phyloP scores from a whole-genome alignment of 35 echinoderm and acorn worm species.

The Chiridota heheva region DNA sequence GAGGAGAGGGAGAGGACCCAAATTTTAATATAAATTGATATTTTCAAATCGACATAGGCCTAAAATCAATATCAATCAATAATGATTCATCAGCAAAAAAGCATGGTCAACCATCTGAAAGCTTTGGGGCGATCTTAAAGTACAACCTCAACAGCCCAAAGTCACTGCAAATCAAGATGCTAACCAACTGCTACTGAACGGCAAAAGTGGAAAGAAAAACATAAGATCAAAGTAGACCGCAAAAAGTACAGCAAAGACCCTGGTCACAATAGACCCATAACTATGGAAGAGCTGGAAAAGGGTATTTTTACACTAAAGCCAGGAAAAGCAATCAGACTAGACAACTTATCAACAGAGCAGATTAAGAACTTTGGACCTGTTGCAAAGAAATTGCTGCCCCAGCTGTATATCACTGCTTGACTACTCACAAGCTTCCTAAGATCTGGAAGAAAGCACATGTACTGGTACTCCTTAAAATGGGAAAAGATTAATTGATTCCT shows the following conservation, averaged over 20 bases:
- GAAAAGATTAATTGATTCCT: slow-evolving; percentile 26
- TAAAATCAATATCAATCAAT: too few species aligned
- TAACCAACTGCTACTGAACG: slow-evolving; percentile 1
- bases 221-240: slow-evolving; percentile 24
- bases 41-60: too few species aligned
- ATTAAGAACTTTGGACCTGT: slow-evolving; percentile 38
- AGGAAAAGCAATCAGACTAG: slow-evolving; percentile 24
- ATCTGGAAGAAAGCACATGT: slow-evolving; percentile 41
- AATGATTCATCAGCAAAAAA: slow-evolving; percentile 1
- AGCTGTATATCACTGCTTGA: slow-evolving; percentile 41
- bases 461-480: slow-evolving; percentile 39
- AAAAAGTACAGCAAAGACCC: slow-evolving; percentile 36
- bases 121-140: neutral
- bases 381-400: slow-evolving; percentile 26
- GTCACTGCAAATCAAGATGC: slow-evolving; percentile 36
- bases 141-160: neutral
- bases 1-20: too few species aligned
- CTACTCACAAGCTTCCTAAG: slow-evolving; percentile 13
- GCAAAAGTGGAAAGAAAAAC: neutral
- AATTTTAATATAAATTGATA: too few species aligned
- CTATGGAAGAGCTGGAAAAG: too few species aligned
- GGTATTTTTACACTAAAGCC: slow-evolving; percentile 1
- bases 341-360: slow-evolving; percentile 33
- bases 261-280: too few species aligned
- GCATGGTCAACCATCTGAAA: neutral